Percentiles rank a stretch among this genome's conserved stretches.
phyloP scores from a whole-genome alignment of 2,797 vertebrate species.

The Diplodus sargus region DNA sequence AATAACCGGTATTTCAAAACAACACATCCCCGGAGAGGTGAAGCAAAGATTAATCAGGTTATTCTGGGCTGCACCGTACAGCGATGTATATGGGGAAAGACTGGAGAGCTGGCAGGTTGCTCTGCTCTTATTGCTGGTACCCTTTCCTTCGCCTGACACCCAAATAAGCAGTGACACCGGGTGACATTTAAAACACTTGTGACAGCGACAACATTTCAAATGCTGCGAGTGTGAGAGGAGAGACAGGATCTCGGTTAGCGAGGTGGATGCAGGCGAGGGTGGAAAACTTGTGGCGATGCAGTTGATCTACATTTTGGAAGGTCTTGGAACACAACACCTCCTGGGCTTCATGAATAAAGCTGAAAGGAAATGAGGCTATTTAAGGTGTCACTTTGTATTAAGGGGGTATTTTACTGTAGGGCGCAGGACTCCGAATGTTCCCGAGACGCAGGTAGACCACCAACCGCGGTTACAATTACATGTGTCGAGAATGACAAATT shows the following conservation, averaged over 20 bases:
- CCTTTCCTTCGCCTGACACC: slow-evolving; percentile 45
- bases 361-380: slow-evolving; percentile 51
- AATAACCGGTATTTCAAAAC: slow-evolving; percentile 48
- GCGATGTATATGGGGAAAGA: slow-evolving; percentile 26
- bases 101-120: slow-evolving; percentile 40
- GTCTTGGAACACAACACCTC: slow-evolving; percentile 45
- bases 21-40: slow-evolving; percentile 47
- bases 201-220: slow-evolving; percentile 63
- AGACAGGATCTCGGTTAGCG: neutral
- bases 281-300: neutral
- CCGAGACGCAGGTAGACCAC: slow-evolving; percentile 42
- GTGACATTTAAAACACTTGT: slow-evolving; percentile 71
- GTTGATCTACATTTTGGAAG: slow-evolving; percentile 51
- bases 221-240: slow-evolving; percentile 24
- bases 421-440: neutral
- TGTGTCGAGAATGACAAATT: slow-evolving; percentile 45
- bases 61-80: slow-evolving; percentile 42
- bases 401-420: slow-evolving; percentile 13
- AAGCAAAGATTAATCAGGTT: slow-evolving; percentile 62
- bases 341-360: slow-evolving; percentile 38
- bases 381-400: slow-evolving; percentile 55
- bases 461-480: slow-evolving; percentile 32
- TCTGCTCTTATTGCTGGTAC: slow-evolving; percentile 45
- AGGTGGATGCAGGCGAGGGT: slow-evolving; percentile 18
- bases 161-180: slow-evolving; percentile 53